Percentiles rank a stretch among this genome's conserved stretches.
These are phyloP conservation scores for Lacerta agilis DNA, from an alignment of 2,797 vertebrate genomes.

Conservation along the genomic window DNA sequence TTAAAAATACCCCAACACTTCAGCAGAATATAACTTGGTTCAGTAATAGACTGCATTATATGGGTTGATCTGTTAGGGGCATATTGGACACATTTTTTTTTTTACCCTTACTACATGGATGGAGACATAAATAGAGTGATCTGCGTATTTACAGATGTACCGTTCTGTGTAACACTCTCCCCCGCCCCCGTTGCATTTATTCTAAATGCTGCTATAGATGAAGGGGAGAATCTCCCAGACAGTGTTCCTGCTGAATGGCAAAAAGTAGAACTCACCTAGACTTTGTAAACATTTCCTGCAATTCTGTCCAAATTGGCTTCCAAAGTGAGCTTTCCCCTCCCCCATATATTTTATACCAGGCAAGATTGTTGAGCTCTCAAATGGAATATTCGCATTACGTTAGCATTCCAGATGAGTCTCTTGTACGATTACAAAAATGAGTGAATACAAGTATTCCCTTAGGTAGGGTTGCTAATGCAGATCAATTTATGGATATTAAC, in stretches of 20 bases:
- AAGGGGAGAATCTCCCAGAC: not conserved
- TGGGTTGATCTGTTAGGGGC: not conserved
- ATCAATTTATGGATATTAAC: constrained; percentile 21
- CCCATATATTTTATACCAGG: not conserved
- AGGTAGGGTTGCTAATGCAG: not conserved
- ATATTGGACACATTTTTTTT: not conserved
- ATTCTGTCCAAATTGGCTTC: not conserved
- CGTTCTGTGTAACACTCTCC: not conserved
- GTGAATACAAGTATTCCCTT: constrained; percentile 7
- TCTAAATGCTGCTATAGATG: not conserved
- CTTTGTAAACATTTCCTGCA: not conserved
- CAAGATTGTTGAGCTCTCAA: not conserved
- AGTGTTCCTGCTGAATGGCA: not conserved
- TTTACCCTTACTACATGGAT: not conserved
- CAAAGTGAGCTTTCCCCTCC: not conserved
- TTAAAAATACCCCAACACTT: not conserved
- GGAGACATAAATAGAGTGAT: not conserved
- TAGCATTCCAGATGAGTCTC: not conserved
- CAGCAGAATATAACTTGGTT: not conserved
- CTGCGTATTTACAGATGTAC: not conserved
- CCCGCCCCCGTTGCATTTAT: too few relatives aligned
- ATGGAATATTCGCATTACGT: not conserved
- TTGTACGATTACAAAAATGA: not conserved
- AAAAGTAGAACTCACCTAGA: not conserved
- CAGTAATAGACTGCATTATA: not conserved